Evolutionary conservation across 2,888 invertebrate species (phyloP).

Genomic region (Notocelia uddmanniana): DNA sequence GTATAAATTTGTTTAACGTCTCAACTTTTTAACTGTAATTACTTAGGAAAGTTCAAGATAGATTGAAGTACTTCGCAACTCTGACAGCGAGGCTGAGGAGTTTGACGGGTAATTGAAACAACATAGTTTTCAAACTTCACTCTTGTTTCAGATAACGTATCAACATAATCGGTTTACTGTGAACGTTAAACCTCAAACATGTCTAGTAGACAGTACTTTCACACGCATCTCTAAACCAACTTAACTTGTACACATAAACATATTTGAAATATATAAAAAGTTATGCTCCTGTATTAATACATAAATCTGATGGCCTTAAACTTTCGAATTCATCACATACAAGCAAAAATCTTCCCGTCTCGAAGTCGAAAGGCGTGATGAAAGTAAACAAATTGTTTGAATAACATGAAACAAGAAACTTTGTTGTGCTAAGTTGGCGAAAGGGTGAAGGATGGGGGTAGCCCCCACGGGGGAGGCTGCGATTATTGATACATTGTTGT

Average conservation of each 20-base stretch:
- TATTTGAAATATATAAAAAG: conserved; percentile 6
- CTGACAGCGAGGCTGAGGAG: conserved; percentile 62
- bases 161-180: neutral
- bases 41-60: conserved; percentile 77
- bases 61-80: conserved; percentile 75
- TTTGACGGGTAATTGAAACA: conserved; percentile 68
- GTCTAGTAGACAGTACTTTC: too few relatives aligned
- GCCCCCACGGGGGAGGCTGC: conserved; percentile 49
- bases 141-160: conserved; percentile 20
- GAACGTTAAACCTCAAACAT: neutral
- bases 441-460: conserved; percentile 50
- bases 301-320: conserved; percentile 1
- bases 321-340: conserved; percentile 56
- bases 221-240: neutral
- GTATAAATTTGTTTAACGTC: conserved; percentile 86
- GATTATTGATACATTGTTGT: conserved; percentile 60
- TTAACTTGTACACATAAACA: neutral
- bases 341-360: conserved; percentile 55
- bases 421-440: conserved; percentile 71
- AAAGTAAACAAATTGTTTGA: conserved; percentile 83
- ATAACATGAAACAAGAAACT: conserved; percentile 80
- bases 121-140: conserved; percentile 50
- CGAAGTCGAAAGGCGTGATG: conserved; percentile 69
- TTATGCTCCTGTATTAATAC: neutral
- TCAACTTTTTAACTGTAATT: conserved; percentile 85